Base-by-base conservation (phyloP, 2,113 vertebrate species). In the Dissostichus mawsoni region DNA sequence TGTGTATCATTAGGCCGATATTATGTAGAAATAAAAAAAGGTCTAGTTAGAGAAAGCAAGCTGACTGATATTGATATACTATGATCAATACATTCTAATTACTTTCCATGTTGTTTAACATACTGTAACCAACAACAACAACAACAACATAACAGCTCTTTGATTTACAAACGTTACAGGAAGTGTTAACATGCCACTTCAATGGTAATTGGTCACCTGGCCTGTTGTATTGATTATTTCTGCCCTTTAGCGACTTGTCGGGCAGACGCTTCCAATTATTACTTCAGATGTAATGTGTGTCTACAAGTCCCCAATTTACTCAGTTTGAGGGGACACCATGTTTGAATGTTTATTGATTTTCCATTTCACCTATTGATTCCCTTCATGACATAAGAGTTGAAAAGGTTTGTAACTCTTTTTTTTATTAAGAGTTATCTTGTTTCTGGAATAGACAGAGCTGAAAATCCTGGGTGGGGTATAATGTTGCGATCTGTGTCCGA, bases 201-300 rank as follows among this genome's bases (percentile, higher is more conserved):
- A 3, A 17, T 13, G 11, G 2, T 53, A 58, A 73, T 11, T 71
- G 56, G 63, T 81, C 62, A 75, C 59, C 29, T 10, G 12, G 12
- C 17, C 48, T 52, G 56, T 51, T 33, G 50, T 58, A 68, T 69
- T 44, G 67, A 85, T 74, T 65, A 1, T 44, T 25, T 2, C n/a
- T 73, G 11, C 50, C 51, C 20, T 62, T 18, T 10, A 53, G 45
- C 36, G 69, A 17, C 50, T 57, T 69, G 62, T 76, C 29, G 51
- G 16, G 17, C n/a, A 36, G 69, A 78, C 63, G n/a, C 14, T 56
- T 57, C 3, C 3, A 66, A 33, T 62, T 48, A 48, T 66, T 47
- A 53, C 16, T 48, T 14, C 47, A 13, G 4, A 45, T 72, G 1
- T 20, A 64, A 52, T 48, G 52, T 14, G 16, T 61, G 25, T 58